phyloP scores from a whole-genome alignment of 2,888 invertebrate genomes.

The Phyllotreta cruciferae region DNA sequence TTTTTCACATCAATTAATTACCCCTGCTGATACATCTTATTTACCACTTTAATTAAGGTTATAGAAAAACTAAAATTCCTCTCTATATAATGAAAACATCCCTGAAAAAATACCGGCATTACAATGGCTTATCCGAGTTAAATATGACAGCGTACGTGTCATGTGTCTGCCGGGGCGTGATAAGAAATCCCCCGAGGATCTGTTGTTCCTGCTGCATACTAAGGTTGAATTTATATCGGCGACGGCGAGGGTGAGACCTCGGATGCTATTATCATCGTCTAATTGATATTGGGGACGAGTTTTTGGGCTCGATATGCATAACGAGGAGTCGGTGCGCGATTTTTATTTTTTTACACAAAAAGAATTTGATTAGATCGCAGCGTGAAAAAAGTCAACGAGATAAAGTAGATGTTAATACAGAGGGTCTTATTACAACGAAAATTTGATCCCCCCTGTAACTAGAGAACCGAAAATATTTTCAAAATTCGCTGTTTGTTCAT shows the following conservation, averaged over 20 bases:
- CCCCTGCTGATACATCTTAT: not conserved
- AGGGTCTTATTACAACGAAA: too few species aligned
- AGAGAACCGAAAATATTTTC: too few species aligned
- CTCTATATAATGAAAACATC: conserved; percentile 37
- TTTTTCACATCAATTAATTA: not conserved
- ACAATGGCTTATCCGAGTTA: conserved; percentile 44
- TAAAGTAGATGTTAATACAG: too few species aligned
- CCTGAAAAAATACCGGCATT: conserved; percentile 38
- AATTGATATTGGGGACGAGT: conserved; percentile 39
- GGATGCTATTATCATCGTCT: conserved; percentile 38
- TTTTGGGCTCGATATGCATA: conserved; percentile 29
- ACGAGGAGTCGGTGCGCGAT: conserved; percentile 5
- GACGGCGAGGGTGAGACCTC: conserved; percentile 33
- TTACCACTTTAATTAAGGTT: not conserved
- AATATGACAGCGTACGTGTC: conserved; percentile 40
- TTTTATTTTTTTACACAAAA: conserved; percentile 1
- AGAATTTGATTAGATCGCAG: not conserved
- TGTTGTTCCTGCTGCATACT: conserved; percentile 42
- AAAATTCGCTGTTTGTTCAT: too few species aligned
- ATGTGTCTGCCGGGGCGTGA: conserved; percentile 50
- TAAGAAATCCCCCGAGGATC: conserved; percentile 46
- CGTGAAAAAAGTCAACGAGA: not conserved
- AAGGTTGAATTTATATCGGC: conserved; percentile 40
- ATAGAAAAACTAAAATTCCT: conserved; percentile 43
- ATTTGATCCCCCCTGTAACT: too few species aligned